Base-by-base conservation (phyloP, 2,888 invertebrate species). In the Priocnemis perturbator region DNA sequence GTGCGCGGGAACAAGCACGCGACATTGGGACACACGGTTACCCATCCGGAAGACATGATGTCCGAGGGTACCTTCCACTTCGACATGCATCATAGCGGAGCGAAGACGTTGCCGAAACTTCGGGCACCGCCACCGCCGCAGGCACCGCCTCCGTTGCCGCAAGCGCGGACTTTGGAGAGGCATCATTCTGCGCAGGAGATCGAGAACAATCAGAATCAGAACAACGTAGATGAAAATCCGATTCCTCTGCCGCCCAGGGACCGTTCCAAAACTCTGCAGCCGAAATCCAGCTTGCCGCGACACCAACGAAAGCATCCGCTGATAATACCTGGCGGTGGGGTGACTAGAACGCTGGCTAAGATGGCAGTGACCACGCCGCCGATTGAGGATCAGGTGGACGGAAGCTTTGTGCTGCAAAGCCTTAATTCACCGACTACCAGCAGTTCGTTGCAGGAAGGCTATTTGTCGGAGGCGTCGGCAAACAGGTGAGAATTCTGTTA, bases 221-320 rank as follows among this genome's bases (percentile, higher is more conserved):
- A 71, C 20, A 86, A 82, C 67, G 80, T 85, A 14, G 89, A 89
- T 44, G 89, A 87, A 48, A 95, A 95, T 89, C 93, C 94, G 0
- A 92, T 96, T 72, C 96, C 96, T 0, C 88, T 96, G 73, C 96
- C 96, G 0, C 95, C 96, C 0, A 91, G 95, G 77, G 95, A 95
- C 84, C 90, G 93, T 21, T 92, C 92, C 23, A 93, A 93, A 84
- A 90, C 91, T 0, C 89, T 93, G n/a, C 90, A 93, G 70, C 89
- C 90, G 0, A 91, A 92, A 77, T 91, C 93, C 11, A 91, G 90
- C 44, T 92, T 94, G 83, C 92, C 93, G 0, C 90, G 95, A 15
- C 95, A 95, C 85, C 94, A 95, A 66, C 91, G 96, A 48, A 96
- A 95, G 85, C 94, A 96, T 90, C 96, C 96, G 0, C 89, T 96